These are phyloP conservation scores for Ypsolopha scabrella DNA, from an alignment of 2,888 invertebrate species.

Conservation along the genomic window DNA sequence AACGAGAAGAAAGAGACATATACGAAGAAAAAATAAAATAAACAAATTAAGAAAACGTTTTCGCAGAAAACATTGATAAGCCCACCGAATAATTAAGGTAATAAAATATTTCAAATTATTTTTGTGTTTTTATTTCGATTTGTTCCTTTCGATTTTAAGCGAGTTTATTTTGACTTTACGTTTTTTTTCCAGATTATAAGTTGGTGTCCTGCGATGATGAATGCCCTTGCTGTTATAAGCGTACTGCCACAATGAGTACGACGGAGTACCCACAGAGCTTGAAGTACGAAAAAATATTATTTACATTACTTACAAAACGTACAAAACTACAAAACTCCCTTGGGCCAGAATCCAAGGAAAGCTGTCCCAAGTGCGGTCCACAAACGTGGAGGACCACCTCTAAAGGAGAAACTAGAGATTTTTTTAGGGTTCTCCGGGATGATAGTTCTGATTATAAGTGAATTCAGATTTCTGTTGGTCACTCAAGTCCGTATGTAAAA, in stretches of 20 bases:
- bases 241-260: too few species aligned
- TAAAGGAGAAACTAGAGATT: slow-evolving; percentile 35
- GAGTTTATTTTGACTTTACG: background rate
- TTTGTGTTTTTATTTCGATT: background rate
- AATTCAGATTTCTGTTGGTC: background rate
- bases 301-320: too few species aligned
- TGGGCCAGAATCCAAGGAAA: too few species aligned
- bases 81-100: background rate
- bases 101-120: background rate
- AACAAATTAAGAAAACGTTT: background rate
- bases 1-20: slow-evolving; percentile 5
- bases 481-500: too few species aligned
- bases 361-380: background rate
- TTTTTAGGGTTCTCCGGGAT: slow-evolving; percentile 20
- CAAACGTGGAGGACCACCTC: background rate
- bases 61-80: background rate
- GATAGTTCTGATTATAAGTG: background rate
- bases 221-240: too few species aligned
- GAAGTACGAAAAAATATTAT: too few species aligned
- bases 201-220: background rate
- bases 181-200: background rate
- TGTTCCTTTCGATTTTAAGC: too few species aligned
- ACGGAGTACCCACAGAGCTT: too few species aligned
- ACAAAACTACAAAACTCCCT: too few species aligned
- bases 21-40: background rate